A percentile compares a stretch with the other conserved stretches of the same genome.
These are phyloP conservation scores for Samia ricini DNA, from an alignment of 1,140 invertebrate species.

Conservation along the genomic window DNA sequence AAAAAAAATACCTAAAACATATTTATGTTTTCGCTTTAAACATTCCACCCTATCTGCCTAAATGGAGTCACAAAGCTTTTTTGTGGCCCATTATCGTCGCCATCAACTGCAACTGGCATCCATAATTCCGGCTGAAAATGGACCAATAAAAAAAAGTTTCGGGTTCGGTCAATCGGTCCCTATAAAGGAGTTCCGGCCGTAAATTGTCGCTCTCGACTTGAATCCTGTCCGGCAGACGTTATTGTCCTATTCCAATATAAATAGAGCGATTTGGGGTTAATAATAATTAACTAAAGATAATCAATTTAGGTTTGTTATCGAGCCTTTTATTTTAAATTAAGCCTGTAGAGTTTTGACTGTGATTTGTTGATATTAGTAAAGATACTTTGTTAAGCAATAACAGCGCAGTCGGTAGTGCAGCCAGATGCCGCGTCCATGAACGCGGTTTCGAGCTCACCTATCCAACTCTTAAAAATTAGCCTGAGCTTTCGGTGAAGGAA, in stretches of 20 bases:
- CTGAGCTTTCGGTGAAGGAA: too few species aligned
- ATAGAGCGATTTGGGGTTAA: constrained; percentile 16
- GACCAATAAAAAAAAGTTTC: constrained; percentile 14
- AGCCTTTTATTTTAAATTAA: not conserved
- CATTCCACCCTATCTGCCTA: not conserved
- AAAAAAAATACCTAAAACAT: not conserved
- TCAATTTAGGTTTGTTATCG: not conserved
- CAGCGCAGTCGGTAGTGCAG: not conserved
- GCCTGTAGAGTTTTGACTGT: not conserved
- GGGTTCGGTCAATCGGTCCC: constrained; percentile 32
- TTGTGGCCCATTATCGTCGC: constrained; percentile 7
- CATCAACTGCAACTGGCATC: not conserved
- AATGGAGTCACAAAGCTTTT: constrained; percentile 5
- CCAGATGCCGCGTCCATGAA: too few species aligned
- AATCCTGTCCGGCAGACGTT: constrained; percentile 27
- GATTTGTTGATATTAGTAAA: too few species aligned
- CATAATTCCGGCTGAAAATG: not conserved
- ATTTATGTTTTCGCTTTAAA: not conserved
- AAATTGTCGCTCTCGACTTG: constrained; percentile 24
- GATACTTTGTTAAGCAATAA: not conserved
- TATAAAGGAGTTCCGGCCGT: constrained; percentile 38
- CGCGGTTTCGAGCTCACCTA: too few species aligned
- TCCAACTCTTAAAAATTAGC: too few species aligned
- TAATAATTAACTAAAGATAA: not conserved
- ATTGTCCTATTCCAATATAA: constrained; percentile 26